Evolutionary conservation across 2,888 invertebrate species (phyloP), one percentile per base, ranked within the genome.

Genomic region (Polydrusus cervinus): DNA sequence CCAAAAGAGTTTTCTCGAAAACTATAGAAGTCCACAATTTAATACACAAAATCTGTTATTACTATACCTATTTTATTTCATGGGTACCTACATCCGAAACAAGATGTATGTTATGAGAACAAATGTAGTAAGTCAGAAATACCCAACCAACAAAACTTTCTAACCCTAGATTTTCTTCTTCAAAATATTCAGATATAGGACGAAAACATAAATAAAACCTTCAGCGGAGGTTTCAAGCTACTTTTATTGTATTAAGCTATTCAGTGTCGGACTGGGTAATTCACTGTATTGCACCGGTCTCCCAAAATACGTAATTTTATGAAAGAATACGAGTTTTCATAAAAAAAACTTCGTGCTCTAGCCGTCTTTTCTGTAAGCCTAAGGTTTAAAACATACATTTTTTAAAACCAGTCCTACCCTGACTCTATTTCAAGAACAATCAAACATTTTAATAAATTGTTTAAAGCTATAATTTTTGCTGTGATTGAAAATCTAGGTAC

Each of bases 401-500:
- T 34, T 34, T 34, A 34, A n/a, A 34, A 9, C 34, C 34, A 3
- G 10, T 9, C 10, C 7, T 10, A 34, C 7, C 34, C 43, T 43
- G 43, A 43, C 13, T 3, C 43, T 43, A n/a, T 43, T 43, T n/a
- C 5, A 40, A 40, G 1, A 40, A 40, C 45, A 47, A 47, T 53
- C 18, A 53, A 53, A 53, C 1, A 13, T 25, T 53, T n/a, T 25
- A 25, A 25, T 53, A 20, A 30, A 14, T 11, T 38, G 3, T 60
- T 7, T 34, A 55, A 38, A 18, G 57, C 38, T 38, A 16, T 60
- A 38, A 60, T 13, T 38, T 30, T 53, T 38, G 16, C 57, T 3
- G 57, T 38, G 38, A 38, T 38, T 38, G 38, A 60, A 38, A 60
- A 60, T 60, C 57, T 60, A 60, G 57, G 57, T 18, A 45, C 30